Percentiles rank a stretch among this genome's conserved stretches.
These are phyloP conservation scores for Tenthredo mesomela DNA, from an alignment of 2,888 invertebrate genomes.

Conservation along the genomic window DNA sequence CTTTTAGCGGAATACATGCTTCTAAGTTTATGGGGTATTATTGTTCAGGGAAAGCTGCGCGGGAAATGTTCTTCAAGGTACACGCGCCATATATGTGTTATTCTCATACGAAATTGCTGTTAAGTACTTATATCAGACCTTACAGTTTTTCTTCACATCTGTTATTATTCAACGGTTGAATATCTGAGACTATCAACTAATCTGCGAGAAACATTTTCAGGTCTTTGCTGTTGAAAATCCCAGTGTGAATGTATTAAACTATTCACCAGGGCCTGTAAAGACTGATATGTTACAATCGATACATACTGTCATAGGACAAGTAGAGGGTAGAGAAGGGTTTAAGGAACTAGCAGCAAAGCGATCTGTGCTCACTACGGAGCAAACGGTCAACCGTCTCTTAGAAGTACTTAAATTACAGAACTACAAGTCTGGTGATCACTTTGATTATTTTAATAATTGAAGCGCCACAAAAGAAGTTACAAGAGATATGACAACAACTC, in stretches of 20 bases:
- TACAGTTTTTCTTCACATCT: not conserved
- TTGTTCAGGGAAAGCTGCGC: constrained; percentile 92
- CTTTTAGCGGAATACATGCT: constrained; percentile 89
- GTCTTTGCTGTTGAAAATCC: constrained; percentile 86
- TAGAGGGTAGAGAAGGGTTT: constrained; percentile 82
- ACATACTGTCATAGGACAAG: constrained; percentile 82
- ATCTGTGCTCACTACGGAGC: constrained; percentile 84
- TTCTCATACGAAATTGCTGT: not conserved
- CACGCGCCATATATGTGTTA: not conserved
- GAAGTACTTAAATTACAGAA: constrained; percentile 84
- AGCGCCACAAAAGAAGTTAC: not conserved
- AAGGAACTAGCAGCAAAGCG: constrained; percentile 78
- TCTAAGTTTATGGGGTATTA: constrained; percentile 91
- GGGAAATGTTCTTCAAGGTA: constrained; percentile 92
- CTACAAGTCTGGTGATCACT: constrained; percentile 88
- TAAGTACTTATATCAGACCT: not conserved
- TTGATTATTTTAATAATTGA: constrained; percentile 31
- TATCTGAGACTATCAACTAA: not conserved
- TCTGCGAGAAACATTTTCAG: not conserved
- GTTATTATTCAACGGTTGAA: not conserved
- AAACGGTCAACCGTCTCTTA: constrained; percentile 88
- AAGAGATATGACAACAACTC: not conserved
- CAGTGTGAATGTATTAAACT: constrained; percentile 88
- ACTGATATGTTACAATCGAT: constrained; percentile 92
- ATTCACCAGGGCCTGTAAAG: constrained; percentile 95